A percentile compares a stretch with the other conserved stretches of the same genome.
phyloP scores from a whole-genome alignment of 2,113 vertebrate genomes.

The Himantopus leucocephalus region DNA sequence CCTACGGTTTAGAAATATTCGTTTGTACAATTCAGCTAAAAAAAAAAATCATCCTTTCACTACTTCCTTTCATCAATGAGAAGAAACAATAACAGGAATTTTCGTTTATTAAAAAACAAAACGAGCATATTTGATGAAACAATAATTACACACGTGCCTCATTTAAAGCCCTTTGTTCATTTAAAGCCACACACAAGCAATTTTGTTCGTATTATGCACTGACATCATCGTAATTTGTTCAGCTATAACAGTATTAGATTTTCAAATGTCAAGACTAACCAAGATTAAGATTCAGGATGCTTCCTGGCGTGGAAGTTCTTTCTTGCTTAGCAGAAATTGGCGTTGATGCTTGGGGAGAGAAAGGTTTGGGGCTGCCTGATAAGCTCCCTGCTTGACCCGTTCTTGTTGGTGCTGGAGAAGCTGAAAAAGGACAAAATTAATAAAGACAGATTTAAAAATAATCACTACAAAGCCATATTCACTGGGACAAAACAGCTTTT shows the following conservation, averaged over 20 bases:
- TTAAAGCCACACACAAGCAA: not conserved
- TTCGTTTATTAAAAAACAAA: not conserved
- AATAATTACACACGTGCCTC: not conserved
- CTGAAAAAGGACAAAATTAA: slow-evolving; percentile 72
- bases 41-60: not conserved
- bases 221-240: not conserved
- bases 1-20: not conserved
- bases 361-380: slow-evolving; percentile 89
- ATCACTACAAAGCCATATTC: not conserved
- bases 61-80: not conserved
- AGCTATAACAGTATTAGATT: not conserved
- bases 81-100: not conserved
- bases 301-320: slow-evolving; percentile 84
- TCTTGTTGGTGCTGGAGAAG: slow-evolving; percentile 89
- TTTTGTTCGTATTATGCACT: not conserved
- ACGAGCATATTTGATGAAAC: not conserved
- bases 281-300: slow-evolving; percentile 96
- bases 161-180: not conserved
- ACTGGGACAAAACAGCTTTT: not conserved
- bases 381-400: slow-evolving; percentile 84
- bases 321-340: slow-evolving; percentile 85
- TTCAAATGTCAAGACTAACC: slow-evolving; percentile 78
- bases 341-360: slow-evolving; percentile 83
- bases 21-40: not conserved
- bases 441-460: slow-evolving; percentile 19